Percentiles rank a stretch among this genome's conserved stretches.
These are phyloP conservation scores for Saccopteryx bilineata DNA, from an alignment of 2,113 vertebrate species.

Conservation along the genomic window DNA sequence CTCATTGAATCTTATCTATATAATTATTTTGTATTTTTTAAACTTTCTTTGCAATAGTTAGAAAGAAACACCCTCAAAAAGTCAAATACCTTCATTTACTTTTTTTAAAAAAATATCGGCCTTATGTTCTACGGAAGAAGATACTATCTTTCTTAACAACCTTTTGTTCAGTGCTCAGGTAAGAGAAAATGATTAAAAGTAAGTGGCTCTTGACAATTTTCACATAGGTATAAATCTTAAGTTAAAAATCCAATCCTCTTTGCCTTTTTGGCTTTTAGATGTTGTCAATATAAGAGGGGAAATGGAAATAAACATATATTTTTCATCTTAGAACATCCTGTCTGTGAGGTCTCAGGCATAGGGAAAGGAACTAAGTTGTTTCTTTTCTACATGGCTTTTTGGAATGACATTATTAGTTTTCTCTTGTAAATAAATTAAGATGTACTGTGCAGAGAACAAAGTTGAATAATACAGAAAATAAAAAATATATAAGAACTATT, in stretches of 20 bases:
- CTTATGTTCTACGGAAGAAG: conserved; percentile 67
- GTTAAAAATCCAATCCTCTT: conserved; percentile 26
- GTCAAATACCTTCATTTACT: conserved; percentile 44
- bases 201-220: conserved; percentile 79
- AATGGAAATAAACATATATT: neutral
- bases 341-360: neutral
- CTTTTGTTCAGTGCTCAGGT: conserved; percentile 63
- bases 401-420: neutral
- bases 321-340: neutral
- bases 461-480: neutral
- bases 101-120: neutral
- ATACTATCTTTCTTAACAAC: conserved; percentile 16
- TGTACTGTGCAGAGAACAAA: neutral
- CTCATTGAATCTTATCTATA: conserved; percentile 68
- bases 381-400: neutral
- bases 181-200: conserved; percentile 82
- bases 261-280: conserved; percentile 71
- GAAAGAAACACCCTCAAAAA: conserved; percentile 41
- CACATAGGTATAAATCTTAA: conserved; percentile 75
- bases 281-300: conserved; percentile 71
- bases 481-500: neutral
- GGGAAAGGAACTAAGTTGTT: neutral
- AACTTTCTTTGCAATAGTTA: conserved; percentile 55
- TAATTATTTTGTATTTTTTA: conserved; percentile 84
- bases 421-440: neutral